A percentile compares a stretch with the other conserved stretches of the same genome.
These are phyloP conservation scores for Papilio xuthus DNA, from an alignment of 1,140 invertebrate genomes.

Conservation along the genomic window DNA sequence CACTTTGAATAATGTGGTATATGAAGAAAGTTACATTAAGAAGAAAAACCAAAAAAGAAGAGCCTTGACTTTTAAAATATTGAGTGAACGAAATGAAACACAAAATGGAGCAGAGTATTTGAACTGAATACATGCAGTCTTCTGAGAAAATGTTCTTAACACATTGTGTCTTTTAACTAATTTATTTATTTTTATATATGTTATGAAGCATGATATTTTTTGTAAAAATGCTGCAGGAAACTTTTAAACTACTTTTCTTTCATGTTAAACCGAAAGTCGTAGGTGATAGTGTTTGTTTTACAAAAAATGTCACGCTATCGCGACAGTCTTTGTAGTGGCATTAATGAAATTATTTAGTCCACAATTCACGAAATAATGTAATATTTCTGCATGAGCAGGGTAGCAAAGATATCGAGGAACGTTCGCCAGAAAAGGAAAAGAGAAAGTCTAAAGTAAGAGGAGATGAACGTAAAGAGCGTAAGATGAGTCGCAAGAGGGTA, in stretches of 20 bases:
- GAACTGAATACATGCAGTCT: neutral
- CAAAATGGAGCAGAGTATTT: neutral
- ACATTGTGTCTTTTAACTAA: constrained; percentile 60
- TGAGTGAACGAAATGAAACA: constrained; percentile 27
- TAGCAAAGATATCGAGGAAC: constrained; percentile 83
- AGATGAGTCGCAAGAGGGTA: constrained; percentile 88
- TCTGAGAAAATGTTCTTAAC: constrained; percentile 47
- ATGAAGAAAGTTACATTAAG: no score
- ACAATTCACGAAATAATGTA: constrained; percentile 41
- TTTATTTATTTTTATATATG: neutral
- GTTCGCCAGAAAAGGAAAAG: constrained; percentile 85
- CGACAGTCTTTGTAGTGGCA: neutral
- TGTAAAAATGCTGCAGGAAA: neutral
- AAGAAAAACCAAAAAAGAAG: constrained; percentile 26
- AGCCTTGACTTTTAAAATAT: no score
- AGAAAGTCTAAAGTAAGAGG: constrained; percentile 86
- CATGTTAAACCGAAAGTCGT: no score
- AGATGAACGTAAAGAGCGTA: constrained; percentile 89
- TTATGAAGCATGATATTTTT: constrained; percentile 22
- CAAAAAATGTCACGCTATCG: neutral
- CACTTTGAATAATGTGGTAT: no score
- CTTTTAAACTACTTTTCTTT: no score
- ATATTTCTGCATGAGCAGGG: constrained; percentile 76
- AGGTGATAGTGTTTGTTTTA: neutral
- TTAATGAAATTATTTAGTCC: neutral